Conservation (phyloP, 1,140 invertebrate genomes). For the Aleiodes sp. region DNA sequence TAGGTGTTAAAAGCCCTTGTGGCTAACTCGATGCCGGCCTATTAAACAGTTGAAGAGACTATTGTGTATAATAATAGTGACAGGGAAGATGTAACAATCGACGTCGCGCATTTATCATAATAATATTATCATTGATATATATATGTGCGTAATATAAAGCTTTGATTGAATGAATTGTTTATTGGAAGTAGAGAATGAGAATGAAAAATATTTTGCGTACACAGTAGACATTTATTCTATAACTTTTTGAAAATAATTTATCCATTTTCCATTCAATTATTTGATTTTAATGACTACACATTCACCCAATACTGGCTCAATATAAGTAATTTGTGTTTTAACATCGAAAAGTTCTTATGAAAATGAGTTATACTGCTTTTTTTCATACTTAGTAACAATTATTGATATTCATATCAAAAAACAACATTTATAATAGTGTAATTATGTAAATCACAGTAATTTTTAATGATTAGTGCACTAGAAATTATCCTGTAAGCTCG, state of each 20-base stretch:
- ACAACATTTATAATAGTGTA: no score
- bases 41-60: slow-evolving; percentile 48
- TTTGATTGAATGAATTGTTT: no score
- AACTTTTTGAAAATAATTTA: slow-evolving; percentile 1
- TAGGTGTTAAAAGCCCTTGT: slow-evolving; percentile 40
- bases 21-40: slow-evolving; percentile 41
- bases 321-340: neutral
- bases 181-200: no score
- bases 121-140: slow-evolving; percentile 5
- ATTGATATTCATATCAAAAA: neutral
- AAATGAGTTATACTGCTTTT: neutral
- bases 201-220: no score
- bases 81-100: slow-evolving; percentile 34
- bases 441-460: slow-evolving; percentile 2
- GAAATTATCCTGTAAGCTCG: neutral
- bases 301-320: neutral
- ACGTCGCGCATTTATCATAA: slow-evolving; percentile 40
- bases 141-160: no score
- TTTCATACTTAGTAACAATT: neutral
- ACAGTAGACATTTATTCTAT: no score
- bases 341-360: neutral
- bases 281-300: neutral
- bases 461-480: slow-evolving; percentile 3
- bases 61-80: slow-evolving; percentile 49
- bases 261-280: neutral